Percentiles rank a stretch among this genome's conserved stretches.
phyloP scores from a whole-genome alignment of 1,140 invertebrate species.

The Cyphomyrmex costatus region DNA sequence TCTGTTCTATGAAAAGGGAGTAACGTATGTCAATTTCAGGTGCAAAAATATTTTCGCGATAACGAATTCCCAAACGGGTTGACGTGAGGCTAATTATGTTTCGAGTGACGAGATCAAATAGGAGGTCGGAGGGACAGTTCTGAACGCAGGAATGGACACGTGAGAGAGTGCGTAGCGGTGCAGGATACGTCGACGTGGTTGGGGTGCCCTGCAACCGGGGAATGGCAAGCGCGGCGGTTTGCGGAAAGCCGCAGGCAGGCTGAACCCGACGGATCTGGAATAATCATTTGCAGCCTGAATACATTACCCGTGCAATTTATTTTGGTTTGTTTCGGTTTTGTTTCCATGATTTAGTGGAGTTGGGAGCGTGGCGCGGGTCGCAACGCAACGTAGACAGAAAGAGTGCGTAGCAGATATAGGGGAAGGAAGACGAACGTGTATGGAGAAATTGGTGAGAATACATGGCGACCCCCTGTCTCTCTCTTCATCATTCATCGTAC shows the following conservation, averaged over 20 bases:
- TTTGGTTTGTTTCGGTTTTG: constrained; percentile 84
- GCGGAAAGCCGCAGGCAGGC: constrained; percentile 82
- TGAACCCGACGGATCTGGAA: constrained; percentile 83
- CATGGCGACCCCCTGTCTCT: constrained; percentile 10
- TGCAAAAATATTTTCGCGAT: constrained; percentile 41
- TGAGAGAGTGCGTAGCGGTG: constrained; percentile 56
- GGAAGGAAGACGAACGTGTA: neutral
- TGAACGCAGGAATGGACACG: constrained; percentile 70
- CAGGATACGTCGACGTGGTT: constrained; percentile 44
- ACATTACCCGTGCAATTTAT: constrained; percentile 85
- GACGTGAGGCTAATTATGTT: constrained; percentile 79
- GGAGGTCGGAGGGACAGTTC: constrained; percentile 71
- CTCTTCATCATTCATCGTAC: constrained; percentile 28
- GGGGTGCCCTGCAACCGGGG: constrained; percentile 71
- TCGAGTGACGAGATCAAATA: constrained; percentile 82
- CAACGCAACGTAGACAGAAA: constrained; percentile 2
- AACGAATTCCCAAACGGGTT: constrained; percentile 75
- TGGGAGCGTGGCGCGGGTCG: constrained; percentile 35
- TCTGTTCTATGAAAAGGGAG: neutral
- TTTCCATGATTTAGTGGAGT: constrained; percentile 82
- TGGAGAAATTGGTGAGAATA: constrained; percentile 30
- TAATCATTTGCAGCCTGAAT: constrained; percentile 85
- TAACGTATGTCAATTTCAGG: constrained; percentile 59
- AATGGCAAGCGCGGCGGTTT: constrained; percentile 81
- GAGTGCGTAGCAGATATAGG: neutral